Percentiles rank a stretch among this genome's conserved stretches.
Conservation (phyloP, 1,140 invertebrate genomes). For the Drosophila ambigua region DNA sequence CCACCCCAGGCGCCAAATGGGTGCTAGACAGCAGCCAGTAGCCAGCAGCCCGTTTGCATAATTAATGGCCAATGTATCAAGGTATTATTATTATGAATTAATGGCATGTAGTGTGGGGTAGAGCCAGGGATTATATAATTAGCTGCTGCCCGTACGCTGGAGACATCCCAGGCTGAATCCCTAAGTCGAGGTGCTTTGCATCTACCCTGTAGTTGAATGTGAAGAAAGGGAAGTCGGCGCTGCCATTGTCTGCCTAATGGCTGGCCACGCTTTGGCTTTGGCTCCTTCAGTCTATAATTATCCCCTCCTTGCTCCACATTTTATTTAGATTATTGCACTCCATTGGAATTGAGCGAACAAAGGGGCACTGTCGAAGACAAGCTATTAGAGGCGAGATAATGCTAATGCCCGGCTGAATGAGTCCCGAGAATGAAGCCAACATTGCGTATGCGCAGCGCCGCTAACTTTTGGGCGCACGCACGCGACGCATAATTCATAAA, state of each 20-base stretch:
- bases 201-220: conserved; percentile 14
- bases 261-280: conserved; percentile 22
- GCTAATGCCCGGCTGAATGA: conserved; percentile 1
- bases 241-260: conserved; percentile 40
- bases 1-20: neutral
- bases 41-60: conserved; percentile 26
- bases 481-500: conserved; percentile 73
- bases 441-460: conserved; percentile 66
- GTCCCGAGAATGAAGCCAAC: conserved; percentile 5
- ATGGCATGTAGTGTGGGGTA: conserved; percentile 60
- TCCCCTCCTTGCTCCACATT: conserved; percentile 31
- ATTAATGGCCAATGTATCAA: conserved; percentile 49
- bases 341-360: conserved; percentile 54
- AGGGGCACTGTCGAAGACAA: conserved; percentile 58
- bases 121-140: conserved; percentile 71
- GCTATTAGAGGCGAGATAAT: conserved; percentile 55
- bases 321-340: conserved; percentile 66
- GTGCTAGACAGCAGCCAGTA: neutral
- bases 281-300: conserved; percentile 32
- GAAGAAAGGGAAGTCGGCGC: too few species aligned
- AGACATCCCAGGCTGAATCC: conserved; percentile 19
- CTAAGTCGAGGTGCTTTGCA: conserved; percentile 29
- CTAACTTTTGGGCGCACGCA: conserved; percentile 56
- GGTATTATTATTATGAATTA: conserved; percentile 71
- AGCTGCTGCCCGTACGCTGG: conserved; percentile 36